Evolutionary conservation across 2,888 invertebrate species (phyloP), one percentile per base, ranked within the genome.

Genomic region (Sesia bembeciformis): DNA sequence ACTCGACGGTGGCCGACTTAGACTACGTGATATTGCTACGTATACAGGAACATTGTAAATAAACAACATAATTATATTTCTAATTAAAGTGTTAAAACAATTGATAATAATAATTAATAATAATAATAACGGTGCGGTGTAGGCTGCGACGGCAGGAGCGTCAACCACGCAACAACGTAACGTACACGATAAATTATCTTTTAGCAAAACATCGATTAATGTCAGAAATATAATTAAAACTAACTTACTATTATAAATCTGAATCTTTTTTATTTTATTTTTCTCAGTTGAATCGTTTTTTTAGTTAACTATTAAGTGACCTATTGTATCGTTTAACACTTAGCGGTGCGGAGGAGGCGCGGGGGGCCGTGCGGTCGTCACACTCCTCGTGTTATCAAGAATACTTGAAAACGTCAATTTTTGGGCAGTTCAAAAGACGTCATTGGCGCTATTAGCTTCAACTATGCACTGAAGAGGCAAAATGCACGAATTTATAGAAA

Each of bases 151-250:
- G 62, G 64, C 67, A 59, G 64, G 64, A 60, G 63, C 66, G 57
- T 64, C 68, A 64, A 62, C 67, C 73, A 65, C 78, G 70, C 76
- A 67, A 64, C 74, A 67, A 82, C 81, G 74, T 81, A 81, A 85
- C 85, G 78, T 74, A 77, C 77, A 74, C 55, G 80, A 87, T 84
- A 84, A 86, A 84, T 84, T 74, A 84, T 86, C 82, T 85, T 82
- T 83, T 79, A 85, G 86, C 84, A 84, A 85, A 87, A 88, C 87
- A 85, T 87, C 79, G 84, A 85, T 83, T 83, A 86, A 85, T 85
- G 84, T 85, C 86, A 81, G 86, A 83, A 84, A 86, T 86, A 86
- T 85, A 83, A 87, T 86, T 86, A 86, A 86, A 86, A 81, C 85
- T 85, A 86, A 84, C 84, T 78, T 76, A 87, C 85, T 85, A 84